Evolutionary conservation across 1,140 invertebrate genomes (phyloP), one percentile per base, ranked within the genome.

Genomic region (Lethrus apterus): DNA sequence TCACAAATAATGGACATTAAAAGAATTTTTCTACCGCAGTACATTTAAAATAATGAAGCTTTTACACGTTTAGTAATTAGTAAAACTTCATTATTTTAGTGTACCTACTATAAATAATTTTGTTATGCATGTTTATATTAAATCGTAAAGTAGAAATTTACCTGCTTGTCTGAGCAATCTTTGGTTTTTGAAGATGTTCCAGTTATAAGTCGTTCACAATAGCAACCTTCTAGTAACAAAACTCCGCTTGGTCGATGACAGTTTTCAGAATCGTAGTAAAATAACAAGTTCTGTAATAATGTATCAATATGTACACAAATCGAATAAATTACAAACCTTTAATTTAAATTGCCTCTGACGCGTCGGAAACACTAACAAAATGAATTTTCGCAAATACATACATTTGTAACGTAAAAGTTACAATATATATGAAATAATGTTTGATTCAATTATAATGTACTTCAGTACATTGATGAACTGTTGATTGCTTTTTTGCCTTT

Each of bases 221-320:
- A 94, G 57, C 86, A 90, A 1, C 91, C 90, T 63, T 95, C 92
- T 13, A 94, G 70, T 29, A 94, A 72, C 32, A 93, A 74, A 2
- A 93, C 80, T 0, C 90, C 91, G 1, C 84, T 86, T 0, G 89
- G 90, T 29, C 85, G 72, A 9, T 75, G 73, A 52, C 77, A 80
- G 48, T 72, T 72, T 50, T 93, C 89, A 38, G 78, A 83, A 56
- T 95, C 92, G 64, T 89, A 94, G 68, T 93, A 93, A 68, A 93
- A 93, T 45, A 94, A 69, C 45, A 93, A 64, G 70, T 94, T 95
- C 84, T 87, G 68, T 15, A n/a, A n/a, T n/a, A n/a, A 33, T 13
- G 13, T 33, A 26, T 26, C n/a, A 33, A 33, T 33, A 33, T 33
- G 14, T 11, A 33, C 14, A 33, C n/a, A 33, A 7, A 26, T 26